These are phyloP conservation scores for Nomada goodeniana DNA, from an alignment of 2,888 invertebrate species.

Conservation along the genomic window DNA sequence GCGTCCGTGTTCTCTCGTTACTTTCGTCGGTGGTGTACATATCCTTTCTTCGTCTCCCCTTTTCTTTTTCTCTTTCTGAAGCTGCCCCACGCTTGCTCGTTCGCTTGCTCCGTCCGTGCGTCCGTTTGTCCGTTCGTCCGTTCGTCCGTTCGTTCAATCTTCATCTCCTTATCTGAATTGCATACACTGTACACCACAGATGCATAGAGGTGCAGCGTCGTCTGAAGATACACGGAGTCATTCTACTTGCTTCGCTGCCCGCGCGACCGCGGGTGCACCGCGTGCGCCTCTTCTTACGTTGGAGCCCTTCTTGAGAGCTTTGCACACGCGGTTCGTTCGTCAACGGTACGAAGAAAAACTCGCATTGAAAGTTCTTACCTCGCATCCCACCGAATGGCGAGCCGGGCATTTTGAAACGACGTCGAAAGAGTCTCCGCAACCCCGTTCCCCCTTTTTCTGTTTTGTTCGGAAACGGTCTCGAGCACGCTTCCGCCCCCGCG, in stretches of 20 bases:
- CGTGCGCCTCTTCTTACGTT: conserved; percentile 53
- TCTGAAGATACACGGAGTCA: conserved; percentile 18
- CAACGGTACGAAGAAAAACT: conserved; percentile 53
- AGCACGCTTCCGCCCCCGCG: conserved; percentile 12
- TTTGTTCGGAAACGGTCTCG: conserved; percentile 30
- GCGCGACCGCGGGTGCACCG: too few species aligned
- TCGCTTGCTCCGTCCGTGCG: background rate
- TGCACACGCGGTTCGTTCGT: conserved; percentile 42
- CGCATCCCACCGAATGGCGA: conserved; percentile 59
- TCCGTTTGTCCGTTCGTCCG: conserved; percentile 1
- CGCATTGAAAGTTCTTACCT: conserved; percentile 72
- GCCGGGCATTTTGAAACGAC: conserved; percentile 53
- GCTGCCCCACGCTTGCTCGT: conserved; percentile 14
- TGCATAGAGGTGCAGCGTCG: conserved; percentile 16
- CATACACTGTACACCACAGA: conserved; percentile 31
- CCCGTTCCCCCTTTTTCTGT: background rate
- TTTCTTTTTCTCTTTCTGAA: conserved; percentile 2
- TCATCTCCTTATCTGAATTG: conserved; percentile 39
- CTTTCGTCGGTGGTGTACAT: background rate
- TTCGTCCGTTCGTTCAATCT: conserved; percentile 19
- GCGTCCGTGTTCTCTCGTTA: conserved; percentile 11
- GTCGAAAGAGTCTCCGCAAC: conserved; percentile 49
- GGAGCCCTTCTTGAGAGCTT: conserved; percentile 34
- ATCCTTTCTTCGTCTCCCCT: conserved; percentile 17
- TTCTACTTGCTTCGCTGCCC: conserved; percentile 24